These are phyloP conservation scores for Pteropus alecto DNA, from an alignment of 2,113 vertebrate genomes.

Conservation along the genomic window DNA sequence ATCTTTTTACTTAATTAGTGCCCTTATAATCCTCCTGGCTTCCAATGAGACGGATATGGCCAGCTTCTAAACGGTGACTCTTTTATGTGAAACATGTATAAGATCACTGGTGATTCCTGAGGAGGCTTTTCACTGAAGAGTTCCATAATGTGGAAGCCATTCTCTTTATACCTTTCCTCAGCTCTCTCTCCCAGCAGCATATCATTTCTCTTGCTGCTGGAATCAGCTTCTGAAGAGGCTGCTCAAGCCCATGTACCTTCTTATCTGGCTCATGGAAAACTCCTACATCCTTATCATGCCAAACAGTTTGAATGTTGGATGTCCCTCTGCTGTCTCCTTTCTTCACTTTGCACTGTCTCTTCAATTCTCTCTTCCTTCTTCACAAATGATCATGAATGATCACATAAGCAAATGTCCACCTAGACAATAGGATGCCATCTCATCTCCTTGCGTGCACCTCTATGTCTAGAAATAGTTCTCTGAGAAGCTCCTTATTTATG, in stretches of 20 bases:
- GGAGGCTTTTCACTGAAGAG: not conserved
- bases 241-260: not conserved
- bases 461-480: not conserved
- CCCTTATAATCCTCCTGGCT: not conserved
- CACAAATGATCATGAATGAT: not conserved
- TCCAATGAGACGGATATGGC: not conserved
- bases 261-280: not conserved
- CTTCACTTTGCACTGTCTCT: not conserved
- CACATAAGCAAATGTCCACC: not conserved
- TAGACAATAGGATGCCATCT: not conserved
- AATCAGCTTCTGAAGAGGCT: not conserved
- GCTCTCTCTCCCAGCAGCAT: not conserved
- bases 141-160: not conserved
- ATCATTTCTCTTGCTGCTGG: not conserved
- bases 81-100: not conserved
- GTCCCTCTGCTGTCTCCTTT: not conserved
- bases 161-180: not conserved
- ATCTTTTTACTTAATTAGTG: not conserved
- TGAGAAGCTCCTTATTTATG: not conserved
- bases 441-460: not conserved
- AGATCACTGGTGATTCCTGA: not conserved
- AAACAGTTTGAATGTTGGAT: not conserved
- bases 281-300: not conserved
- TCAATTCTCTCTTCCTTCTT: not conserved
- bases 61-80: not conserved